Evolutionary conservation across 1,140 invertebrate genomes (phyloP).

Genomic region (Heliconius hewitsoni): DNA sequence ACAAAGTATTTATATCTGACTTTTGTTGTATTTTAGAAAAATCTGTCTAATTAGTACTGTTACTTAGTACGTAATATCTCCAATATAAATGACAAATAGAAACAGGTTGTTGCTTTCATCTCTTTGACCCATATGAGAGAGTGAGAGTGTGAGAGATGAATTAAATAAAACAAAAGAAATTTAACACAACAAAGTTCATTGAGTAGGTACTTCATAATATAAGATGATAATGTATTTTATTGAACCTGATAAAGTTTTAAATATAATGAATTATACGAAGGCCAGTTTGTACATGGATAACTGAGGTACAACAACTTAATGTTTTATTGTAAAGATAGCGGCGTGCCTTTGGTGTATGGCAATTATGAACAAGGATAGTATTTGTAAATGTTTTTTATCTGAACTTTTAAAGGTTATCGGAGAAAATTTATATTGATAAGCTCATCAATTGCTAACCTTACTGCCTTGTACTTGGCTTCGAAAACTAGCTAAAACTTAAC

Average conservation of each 20-base stretch:
- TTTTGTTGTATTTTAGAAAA: no score
- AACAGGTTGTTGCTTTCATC: no score
- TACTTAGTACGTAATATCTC: no score
- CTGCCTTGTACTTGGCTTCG: background rate
- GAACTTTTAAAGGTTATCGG: background rate
- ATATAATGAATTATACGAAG: conserved; percentile 9
- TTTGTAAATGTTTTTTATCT: conserved; percentile 1
- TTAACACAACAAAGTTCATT: background rate
- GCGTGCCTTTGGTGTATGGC: background rate
- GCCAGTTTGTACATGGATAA: background rate
- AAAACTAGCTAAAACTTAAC: background rate
- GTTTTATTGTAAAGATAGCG: background rate
- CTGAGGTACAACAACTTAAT: background rate
- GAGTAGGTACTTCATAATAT: no score
- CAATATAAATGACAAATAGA: no score
- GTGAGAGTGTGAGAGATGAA: no score
- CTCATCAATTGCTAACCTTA: background rate
- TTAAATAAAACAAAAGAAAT: background rate
- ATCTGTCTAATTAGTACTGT: no score
- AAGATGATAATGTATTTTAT: background rate
- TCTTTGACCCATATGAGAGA: no score
- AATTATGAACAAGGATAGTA: background rate
- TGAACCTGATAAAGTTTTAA: conserved; percentile 1
- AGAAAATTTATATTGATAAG: background rate
- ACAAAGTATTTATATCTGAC: no score